phyloP scores from a whole-genome alignment of 2,888 invertebrate genomes.

The Adelognathus sp. region DNA sequence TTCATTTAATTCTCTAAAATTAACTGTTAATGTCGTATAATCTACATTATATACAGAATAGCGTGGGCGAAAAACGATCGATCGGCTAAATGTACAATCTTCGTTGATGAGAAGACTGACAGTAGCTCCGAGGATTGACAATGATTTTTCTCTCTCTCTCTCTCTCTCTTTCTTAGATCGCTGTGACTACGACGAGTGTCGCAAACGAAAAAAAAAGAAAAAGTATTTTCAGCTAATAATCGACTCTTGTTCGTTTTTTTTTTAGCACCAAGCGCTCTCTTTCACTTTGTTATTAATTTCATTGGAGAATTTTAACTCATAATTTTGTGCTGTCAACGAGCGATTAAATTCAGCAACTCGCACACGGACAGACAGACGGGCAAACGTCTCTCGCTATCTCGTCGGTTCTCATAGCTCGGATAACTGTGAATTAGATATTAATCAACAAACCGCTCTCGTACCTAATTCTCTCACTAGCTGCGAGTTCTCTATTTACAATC shows the following conservation, averaged over 20 bases:
- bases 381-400: conserved; percentile 1
- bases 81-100: conserved; percentile 75
- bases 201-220: conserved; percentile 1
- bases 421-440: conserved; percentile 59
- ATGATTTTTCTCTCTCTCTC: conserved; percentile 16
- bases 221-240: conserved; percentile 33
- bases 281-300: background rate
- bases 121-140: conserved; percentile 66
- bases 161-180: background rate
- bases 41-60: conserved; percentile 49
- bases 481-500: conserved; percentile 59
- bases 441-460: conserved; percentile 51
- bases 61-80: conserved; percentile 30
- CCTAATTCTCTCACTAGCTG: conserved; percentile 55
- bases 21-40: conserved; percentile 25
- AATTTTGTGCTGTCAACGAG: conserved; percentile 52
- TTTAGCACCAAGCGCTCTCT: conserved; percentile 56
- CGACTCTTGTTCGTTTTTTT: conserved; percentile 4
- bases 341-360: conserved; percentile 24
- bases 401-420: conserved; percentile 23
- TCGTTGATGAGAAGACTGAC: conserved; percentile 74
- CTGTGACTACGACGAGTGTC: background rate
- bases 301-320: background rate
- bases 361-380: conserved; percentile 50
- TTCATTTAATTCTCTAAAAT: conserved; percentile 13